Base-by-base conservation (phyloP, 2,888 invertebrate genomes). In the Orchesellides sinensis region DNA sequence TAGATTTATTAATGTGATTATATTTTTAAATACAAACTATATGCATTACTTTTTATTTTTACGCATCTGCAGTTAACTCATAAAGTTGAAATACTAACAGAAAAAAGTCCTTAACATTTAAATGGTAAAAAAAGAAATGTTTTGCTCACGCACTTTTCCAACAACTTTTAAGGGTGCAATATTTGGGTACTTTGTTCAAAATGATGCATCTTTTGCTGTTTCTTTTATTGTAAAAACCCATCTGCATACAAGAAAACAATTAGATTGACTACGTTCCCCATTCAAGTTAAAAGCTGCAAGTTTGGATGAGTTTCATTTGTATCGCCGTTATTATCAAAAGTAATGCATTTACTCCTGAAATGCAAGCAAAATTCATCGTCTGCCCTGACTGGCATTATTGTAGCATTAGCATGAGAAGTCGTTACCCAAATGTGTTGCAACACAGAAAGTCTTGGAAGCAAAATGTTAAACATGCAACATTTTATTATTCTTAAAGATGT, bases 391-490 rank as follows among this genome's bases (percentile, higher is more conserved):
- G n/a, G n/a, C n/a, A n/a, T n/a, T n/a, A n/a, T n/a, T n/a, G n/a
- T n/a, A n/a, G n/a, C n/a, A n/a, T 61, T 12, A 12, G 65, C 23
- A 45, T 25, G 61, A 61, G 54, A 65, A 32, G 74, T 74, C 65
- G 54, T 74, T 74, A 65, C 29, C 52, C 52, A 49, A 74, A 74
- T 74, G 65, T 74, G 74, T 74, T 74, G 74, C 65, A 61, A 17
- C 49, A 49, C 6, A 49, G 19, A 54, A 25, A 54, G 29, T 70
- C 59, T 45, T 49, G 29, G 49, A 23, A n/a, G n/a, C n/a, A n/a
- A n/a, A 21, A 70, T 2, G 56, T 21, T 27, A 27, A 49, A 17
- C 69, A 69, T 35, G 35, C 69, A 68, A 68, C 52, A 69, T 25
- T 66, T 66, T 17, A 56, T 14, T 23, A 23, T 32, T 61, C 5